These are phyloP conservation scores for Narcine bancroftii DNA, from an alignment of 2,113 vertebrate species.

Conservation along the genomic window DNA sequence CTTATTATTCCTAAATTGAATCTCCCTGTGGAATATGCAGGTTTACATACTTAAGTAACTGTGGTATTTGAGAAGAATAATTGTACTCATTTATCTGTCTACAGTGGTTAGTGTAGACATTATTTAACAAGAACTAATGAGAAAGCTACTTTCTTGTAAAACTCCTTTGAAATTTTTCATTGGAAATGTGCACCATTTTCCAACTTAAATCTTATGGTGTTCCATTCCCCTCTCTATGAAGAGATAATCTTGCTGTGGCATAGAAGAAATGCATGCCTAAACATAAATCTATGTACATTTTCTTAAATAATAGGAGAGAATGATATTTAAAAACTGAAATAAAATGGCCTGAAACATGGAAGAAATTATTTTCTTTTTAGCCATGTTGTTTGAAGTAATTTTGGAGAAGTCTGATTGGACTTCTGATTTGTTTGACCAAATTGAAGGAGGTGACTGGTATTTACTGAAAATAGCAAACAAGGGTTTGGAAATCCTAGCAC, in stretches of 20 bases:
- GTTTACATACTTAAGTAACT: neutral
- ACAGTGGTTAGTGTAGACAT: neutral
- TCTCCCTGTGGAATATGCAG: neutral
- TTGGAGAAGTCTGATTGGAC: neutral
- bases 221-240: neutral
- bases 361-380: neutral
- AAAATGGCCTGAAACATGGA: neutral
- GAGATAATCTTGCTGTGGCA: neutral
- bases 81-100: neutral
- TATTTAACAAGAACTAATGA: neutral
- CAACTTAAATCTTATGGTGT: neutral
- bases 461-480: neutral
- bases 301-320: neutral
- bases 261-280: neutral
- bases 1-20: neutral
- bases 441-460: neutral
- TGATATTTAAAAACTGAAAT: neutral
- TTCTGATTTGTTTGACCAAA: neutral
- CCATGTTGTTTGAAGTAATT: neutral
- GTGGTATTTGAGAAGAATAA: neutral
- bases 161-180: neutral
- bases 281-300: too few species aligned
- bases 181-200: neutral
- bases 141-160: neutral
- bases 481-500: neutral